phyloP scores from a whole-genome alignment of 2,797 vertebrate genomes.

The Megalops cyprinoides region DNA sequence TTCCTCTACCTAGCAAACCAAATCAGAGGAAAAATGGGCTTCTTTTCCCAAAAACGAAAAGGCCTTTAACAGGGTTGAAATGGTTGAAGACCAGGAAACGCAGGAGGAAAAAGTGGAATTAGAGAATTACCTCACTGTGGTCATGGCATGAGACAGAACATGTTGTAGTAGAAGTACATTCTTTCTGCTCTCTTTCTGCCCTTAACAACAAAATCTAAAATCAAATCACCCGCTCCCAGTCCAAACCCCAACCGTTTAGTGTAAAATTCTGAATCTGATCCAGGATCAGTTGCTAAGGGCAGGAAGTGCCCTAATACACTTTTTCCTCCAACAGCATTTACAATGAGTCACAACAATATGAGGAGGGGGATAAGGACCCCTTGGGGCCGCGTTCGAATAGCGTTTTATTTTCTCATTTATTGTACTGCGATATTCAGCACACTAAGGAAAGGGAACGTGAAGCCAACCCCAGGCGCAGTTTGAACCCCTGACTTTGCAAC shows the following conservation, averaged over 20 bases:
- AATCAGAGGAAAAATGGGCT: background rate
- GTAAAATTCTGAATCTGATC: no score
- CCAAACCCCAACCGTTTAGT: no score
- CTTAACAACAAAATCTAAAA: no score
- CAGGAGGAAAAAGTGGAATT: no score
- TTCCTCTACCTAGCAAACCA: background rate
- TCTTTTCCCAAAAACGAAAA: background rate
- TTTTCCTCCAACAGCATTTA: background rate
- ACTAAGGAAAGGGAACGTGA: background rate
- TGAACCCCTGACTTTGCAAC: background rate
- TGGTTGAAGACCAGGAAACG: no score
- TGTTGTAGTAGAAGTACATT: no score
- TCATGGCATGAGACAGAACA: no score
- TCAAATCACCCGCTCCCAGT: no score
- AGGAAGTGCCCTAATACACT: background rate
- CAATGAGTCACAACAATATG: background rate
- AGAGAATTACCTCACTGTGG: no score
- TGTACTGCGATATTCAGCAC: background rate
- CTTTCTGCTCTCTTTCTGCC: no score
- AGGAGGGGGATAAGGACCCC: background rate
- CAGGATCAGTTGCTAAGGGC: no score
- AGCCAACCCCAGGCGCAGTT: background rate
- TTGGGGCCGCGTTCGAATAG: background rate
- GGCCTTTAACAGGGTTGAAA: background rate
- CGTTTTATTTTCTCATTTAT: background rate